phyloP scores from a whole-genome alignment of 2,797 vertebrate species.

The Xenentodon cancila region DNA sequence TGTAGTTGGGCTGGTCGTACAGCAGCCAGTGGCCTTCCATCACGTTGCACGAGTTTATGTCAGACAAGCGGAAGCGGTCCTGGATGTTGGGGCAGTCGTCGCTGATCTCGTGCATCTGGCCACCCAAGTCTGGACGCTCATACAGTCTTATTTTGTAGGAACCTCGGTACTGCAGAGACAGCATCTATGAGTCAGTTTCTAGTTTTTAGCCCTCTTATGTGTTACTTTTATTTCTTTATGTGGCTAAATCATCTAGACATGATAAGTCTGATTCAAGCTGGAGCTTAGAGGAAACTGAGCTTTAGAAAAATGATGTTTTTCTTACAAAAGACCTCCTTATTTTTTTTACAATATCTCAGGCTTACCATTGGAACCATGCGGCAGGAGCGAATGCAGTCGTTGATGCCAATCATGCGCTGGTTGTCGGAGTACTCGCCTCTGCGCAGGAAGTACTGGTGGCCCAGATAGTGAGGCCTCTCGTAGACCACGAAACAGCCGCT shows the following conservation, averaged over 20 bases:
- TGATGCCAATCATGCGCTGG: slow-evolving; percentile 73
- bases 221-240: too few species aligned
- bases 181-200: background rate
- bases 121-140: slow-evolving; percentile 65
- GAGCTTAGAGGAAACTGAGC: too few species aligned
- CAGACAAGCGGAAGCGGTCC: slow-evolving; percentile 67
- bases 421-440: slow-evolving; percentile 74
- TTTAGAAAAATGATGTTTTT: too few species aligned
- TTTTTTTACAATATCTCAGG: too few species aligned
- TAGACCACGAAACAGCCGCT: slow-evolving; percentile 74
- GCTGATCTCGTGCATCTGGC: slow-evolving; percentile 69
- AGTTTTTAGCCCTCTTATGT: background rate
- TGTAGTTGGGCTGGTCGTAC: slow-evolving; percentile 75
- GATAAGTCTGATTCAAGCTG: too few species aligned
- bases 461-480: slow-evolving; percentile 68
- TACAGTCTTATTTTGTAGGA: slow-evolving; percentile 69
- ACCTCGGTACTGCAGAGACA: slow-evolving; percentile 60
- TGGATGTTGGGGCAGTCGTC: slow-evolving; percentile 71
- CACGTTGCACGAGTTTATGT: slow-evolving; percentile 71
- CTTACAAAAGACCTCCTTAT: too few species aligned
- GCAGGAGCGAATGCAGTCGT: slow-evolving; percentile 69
- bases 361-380: slow-evolving; percentile 71
- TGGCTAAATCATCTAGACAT: too few species aligned
- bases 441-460: slow-evolving; percentile 72
- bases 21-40: slow-evolving; percentile 72